These are phyloP conservation scores for Mercenaria mercenaria DNA, from an alignment of 1,140 invertebrate species.

Conservation along the genomic window DNA sequence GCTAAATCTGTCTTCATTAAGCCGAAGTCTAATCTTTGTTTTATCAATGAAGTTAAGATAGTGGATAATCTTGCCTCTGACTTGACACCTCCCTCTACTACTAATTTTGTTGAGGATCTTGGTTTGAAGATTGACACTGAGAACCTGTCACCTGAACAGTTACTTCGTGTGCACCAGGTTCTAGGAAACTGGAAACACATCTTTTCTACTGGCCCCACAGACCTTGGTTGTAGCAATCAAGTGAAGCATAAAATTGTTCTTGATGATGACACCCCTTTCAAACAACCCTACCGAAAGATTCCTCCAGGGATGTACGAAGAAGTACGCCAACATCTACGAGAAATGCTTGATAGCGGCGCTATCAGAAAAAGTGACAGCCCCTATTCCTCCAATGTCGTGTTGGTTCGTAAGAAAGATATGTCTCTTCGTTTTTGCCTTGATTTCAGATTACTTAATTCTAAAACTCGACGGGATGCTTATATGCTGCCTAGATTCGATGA, in stretches of 20 bases:
- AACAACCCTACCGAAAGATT: background rate
- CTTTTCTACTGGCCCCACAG: background rate
- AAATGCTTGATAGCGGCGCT: slow-evolving; percentile 80
- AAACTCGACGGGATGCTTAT: slow-evolving; percentile 21
- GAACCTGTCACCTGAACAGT: too few species aligned
- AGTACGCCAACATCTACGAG: slow-evolving; percentile 74
- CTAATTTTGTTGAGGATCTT: background rate
- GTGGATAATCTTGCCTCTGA: background rate
- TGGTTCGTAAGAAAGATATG: slow-evolving; percentile 85
- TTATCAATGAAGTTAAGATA: background rate
- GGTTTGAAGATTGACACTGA: background rate
- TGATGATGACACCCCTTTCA: background rate
- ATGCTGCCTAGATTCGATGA: background rate
- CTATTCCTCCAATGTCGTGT: slow-evolving; percentile 87
- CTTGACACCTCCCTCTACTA: background rate
- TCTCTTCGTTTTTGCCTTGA: slow-evolving; percentile 86
- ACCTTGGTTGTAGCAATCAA: background rate
- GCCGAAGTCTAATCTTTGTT: background rate
- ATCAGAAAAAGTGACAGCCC: slow-evolving; percentile 82
- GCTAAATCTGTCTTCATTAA: background rate
- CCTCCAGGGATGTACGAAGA: background rate
- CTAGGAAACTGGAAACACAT: slow-evolving; percentile 1
- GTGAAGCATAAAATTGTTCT: background rate
- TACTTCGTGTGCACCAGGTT: too few species aligned
- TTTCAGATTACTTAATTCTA: slow-evolving; percentile 80